Evolutionary conservation across 2,888 invertebrate genomes (phyloP), one percentile per base, ranked within the genome.

Genomic region (Mactromeris polynyma): DNA sequence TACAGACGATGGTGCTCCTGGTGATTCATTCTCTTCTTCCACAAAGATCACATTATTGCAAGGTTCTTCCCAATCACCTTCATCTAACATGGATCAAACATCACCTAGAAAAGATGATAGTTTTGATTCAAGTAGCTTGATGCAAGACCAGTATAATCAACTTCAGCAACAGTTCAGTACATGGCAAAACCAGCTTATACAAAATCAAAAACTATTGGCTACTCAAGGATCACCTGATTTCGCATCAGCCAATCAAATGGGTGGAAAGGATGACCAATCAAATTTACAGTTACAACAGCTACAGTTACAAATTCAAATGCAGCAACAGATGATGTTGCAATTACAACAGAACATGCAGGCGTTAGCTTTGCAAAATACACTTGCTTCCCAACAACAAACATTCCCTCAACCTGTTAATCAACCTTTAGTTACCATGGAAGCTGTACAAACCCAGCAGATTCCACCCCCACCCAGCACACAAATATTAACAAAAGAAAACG

Each of bases 131-230:
- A 87, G 79, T 73, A 88, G 54, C 40, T 58, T 90, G 31, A 79
- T 95, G 73, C 93, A 95, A 90, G 86, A 91, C 7, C 95, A 96
- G 89, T 95, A 95, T 89, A 90, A 93, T 33, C 92, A 94, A 21
- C 92, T 96, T 73, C 95, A 96, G 90, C 88, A 94, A 51, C 96
- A 96, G 92, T 94, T 96, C 80, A 73, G 89, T 14, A 86, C 93
- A 85, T 96, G 96, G 96, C 95, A 96, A 86, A 90, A 93, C 77
- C 96, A 96, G 90, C 92, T 96, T 80, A 79, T 92, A 87, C 93
- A 94, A 78, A 96, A 96, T 91, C 95, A 96, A 88, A 93, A 90
- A 36, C 88, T 96, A 26, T 91, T 96, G 81, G 90, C 95, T n/a
- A 86, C 64, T 78, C 85, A 85, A 73, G 83, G 58, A 33, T 77